Base-by-base conservation (phyloP, 1,140 invertebrate species). In the Polypedilum pembai region DNA sequence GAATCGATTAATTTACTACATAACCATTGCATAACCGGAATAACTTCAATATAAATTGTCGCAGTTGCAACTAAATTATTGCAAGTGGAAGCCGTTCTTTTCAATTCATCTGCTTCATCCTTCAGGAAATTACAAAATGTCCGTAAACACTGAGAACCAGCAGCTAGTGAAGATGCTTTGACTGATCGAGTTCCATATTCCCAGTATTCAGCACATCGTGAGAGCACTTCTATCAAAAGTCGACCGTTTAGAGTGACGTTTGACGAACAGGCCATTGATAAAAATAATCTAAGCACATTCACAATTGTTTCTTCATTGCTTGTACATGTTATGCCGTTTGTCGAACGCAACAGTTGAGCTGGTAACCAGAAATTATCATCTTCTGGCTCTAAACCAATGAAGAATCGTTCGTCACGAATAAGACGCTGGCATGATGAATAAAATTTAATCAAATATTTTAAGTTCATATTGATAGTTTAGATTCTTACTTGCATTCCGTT, bases 291-390 rank as follows among this genome's bases (percentile, higher is more conserved):
- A 33, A 88, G 80, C 69, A 84, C 83, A 78, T 84, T 85, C 3
- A 85, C 84, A 33, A 82, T 80, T 5, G 80, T 88, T 77, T 91
- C 90, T 73, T 91, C 88, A 2, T 87, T 87, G 75, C 92, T 90
- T 80, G 92, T 92, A 2, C 86, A 85, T 17, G 88, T 85, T 77
- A 95, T 90, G 0, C 91, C 91, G 69, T 89, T 88, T 74, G 95
- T 92, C 10, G 93, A 88, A 65, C 91, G 89, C 66, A 97, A 83
- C 63, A 97, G 85, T 82, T 97, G 94, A 1, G 93, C 92, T 10
- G 94, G 92, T 76, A 96, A 83, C 94, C 94, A 96, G 45, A 94
- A 83, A 0, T 92, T 94, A 82, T 96, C 94, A 81, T 94, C 92
- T 84, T 95, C 94, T 3, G 91, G 92, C 82, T 96, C 94, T 77